phyloP scores from a whole-genome alignment of 1,140 invertebrate species.

The Ctenoplectra terminalis region DNA sequence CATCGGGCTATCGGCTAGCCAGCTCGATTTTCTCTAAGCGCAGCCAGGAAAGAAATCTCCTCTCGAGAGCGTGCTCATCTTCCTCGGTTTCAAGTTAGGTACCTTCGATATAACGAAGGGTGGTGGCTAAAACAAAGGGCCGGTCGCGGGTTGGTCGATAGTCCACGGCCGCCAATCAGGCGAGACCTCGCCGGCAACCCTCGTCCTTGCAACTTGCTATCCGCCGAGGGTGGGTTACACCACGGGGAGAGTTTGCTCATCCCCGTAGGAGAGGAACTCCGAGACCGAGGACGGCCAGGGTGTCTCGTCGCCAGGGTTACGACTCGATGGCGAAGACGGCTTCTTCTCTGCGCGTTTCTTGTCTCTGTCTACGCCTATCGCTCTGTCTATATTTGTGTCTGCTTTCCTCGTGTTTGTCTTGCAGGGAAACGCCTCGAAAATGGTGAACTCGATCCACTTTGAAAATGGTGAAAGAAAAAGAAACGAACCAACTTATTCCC shows the following conservation, averaged over 20 bases:
- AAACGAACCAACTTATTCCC: neutral
- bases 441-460: neutral
- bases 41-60: constrained; percentile 50
- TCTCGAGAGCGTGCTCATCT: constrained; percentile 57
- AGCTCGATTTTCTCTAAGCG: constrained; percentile 47
- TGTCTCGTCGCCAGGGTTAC: constrained; percentile 77
- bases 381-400: constrained; percentile 56
- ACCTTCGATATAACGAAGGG: constrained; percentile 70
- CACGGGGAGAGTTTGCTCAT: constrained; percentile 70
- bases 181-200: constrained; percentile 75
- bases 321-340: constrained; percentile 62
- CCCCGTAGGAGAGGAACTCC: constrained; percentile 66
- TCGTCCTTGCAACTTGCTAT: constrained; percentile 75
- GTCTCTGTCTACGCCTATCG: constrained; percentile 40
- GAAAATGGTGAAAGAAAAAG: constrained; percentile 35
- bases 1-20: neutral
- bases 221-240: constrained; percentile 61
- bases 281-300: constrained; percentile 64
- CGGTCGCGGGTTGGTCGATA: constrained; percentile 81
- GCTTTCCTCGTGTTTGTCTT: constrained; percentile 30
- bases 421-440: constrained; percentile 23
- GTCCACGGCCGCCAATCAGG: constrained; percentile 80
- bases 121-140: constrained; percentile 82
- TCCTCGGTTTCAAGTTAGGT: constrained; percentile 61
- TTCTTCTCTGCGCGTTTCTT: constrained; percentile 30